These are phyloP conservation scores for Casuarius casuarius DNA, from an alignment of 2,113 vertebrate species.

Conservation along the genomic window DNA sequence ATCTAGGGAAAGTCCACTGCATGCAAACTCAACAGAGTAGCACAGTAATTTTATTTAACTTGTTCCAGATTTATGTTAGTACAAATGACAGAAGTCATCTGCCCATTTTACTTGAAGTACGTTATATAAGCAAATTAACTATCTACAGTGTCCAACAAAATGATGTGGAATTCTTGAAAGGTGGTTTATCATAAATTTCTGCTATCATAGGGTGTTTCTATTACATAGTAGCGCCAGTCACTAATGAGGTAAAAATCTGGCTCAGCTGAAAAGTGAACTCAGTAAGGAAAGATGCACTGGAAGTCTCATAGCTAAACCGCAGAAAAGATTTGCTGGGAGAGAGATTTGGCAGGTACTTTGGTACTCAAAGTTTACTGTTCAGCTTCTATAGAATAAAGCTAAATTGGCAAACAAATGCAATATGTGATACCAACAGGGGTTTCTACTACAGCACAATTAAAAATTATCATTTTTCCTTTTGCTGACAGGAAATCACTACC, in stretches of 20 bases:
- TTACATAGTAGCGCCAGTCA: rapidly evolving
- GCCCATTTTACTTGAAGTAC: neutral
- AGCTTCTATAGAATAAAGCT: neutral
- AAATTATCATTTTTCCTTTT: neutral
- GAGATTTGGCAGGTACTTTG: neutral
- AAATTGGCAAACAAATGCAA: neutral
- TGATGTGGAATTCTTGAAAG: neutral
- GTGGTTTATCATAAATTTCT: neutral
- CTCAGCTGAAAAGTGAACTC: neutral
- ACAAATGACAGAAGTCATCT: neutral
- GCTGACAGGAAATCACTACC: neutral
- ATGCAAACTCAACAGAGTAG: neutral
- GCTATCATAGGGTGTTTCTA: neutral
- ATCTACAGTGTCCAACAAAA: neutral
- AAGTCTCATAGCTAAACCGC: too few species aligned
- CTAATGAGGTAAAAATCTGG: neutral
- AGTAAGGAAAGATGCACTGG: neutral
- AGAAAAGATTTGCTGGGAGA: neutral
- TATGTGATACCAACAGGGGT: neutral
- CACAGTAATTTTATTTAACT: neutral
- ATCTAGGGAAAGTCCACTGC: neutral
- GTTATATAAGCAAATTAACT: neutral
- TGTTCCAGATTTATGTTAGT: neutral
- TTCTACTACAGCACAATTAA: neutral
- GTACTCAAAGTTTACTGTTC: neutral